phyloP scores from a whole-genome alignment of 2,797 vertebrate species.

The Rhinichthys osculus region DNA sequence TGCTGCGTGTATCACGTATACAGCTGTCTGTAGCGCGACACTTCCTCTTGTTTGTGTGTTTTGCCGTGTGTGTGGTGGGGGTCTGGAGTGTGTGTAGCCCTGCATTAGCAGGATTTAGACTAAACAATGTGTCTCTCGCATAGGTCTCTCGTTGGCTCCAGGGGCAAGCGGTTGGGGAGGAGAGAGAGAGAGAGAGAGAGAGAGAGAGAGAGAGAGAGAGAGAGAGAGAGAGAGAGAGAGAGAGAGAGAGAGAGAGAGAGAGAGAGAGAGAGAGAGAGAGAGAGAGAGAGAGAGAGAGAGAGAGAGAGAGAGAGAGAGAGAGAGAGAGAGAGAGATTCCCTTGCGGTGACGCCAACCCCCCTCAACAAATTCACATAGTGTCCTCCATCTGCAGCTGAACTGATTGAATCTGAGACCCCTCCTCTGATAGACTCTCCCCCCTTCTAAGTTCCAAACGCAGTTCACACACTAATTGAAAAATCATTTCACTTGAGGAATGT shows the following conservation, averaged over 20 bases:
- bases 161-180: conserved; percentile 29
- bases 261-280: background rate
- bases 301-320: conserved; percentile 27
- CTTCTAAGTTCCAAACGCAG: conserved; percentile 15
- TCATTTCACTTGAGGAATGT: conserved; percentile 55
- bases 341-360: conserved; percentile 57
- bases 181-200: no score
- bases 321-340: conserved; percentile 60
- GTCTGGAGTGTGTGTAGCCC: conserved; percentile 56
- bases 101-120: conserved; percentile 65
- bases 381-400: conserved; percentile 48
- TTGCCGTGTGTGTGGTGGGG: conserved; percentile 17
- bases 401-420: conserved; percentile 52
- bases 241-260: no score
- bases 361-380: conserved; percentile 29
- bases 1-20: background rate
- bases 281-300: conserved; percentile 46
- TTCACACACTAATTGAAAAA: conserved; percentile 64
- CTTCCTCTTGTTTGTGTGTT: conserved; percentile 33
- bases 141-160: conserved; percentile 63
- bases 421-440: conserved; percentile 44
- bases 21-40: background rate
- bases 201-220: background rate
- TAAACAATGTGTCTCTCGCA: conserved; percentile 71
- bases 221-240: conserved; percentile 46